Conservation (phyloP, 2,797 vertebrate genomes). For the Lateolabrax maculatus region DNA sequence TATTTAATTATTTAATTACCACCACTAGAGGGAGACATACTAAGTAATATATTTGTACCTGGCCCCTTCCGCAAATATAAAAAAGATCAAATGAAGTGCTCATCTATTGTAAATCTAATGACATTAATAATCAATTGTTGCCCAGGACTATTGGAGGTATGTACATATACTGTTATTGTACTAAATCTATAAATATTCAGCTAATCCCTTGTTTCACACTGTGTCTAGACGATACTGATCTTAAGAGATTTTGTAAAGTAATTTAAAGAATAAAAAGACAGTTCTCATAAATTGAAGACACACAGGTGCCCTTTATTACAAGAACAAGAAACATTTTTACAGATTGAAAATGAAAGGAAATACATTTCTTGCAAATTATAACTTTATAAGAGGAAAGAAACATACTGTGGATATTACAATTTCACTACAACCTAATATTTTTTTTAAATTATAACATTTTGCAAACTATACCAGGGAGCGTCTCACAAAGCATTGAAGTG, state of each 20-base stretch:
- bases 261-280: slow-evolving; percentile 23
- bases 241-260: neutral
- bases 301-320: slow-evolving; percentile 91
- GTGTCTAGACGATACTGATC: neutral
- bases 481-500: slow-evolving; percentile 73
- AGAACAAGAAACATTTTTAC: slow-evolving; percentile 83
- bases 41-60: neutral
- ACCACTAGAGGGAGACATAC: slow-evolving; percentile 70
- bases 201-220: neutral
- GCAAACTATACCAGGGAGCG: slow-evolving; percentile 81
- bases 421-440: slow-evolving; percentile 86
- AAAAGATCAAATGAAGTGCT: neutral
- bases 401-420: slow-evolving; percentile 84
- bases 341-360: slow-evolving; percentile 78
- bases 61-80: neutral
- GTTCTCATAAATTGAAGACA: slow-evolving; percentile 74
- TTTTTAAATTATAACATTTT: slow-evolving; percentile 85
- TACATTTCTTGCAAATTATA: slow-evolving; percentile 79
- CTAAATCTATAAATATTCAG: neutral
- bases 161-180: neutral
- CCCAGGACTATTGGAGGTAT: neutral
- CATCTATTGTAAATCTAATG: neutral
- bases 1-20: neutral
- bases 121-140: neutral
- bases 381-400: slow-evolving; percentile 82